phyloP scores from a whole-genome alignment of 2,113 vertebrate genomes.

The Aptenodytes patagonicus region DNA sequence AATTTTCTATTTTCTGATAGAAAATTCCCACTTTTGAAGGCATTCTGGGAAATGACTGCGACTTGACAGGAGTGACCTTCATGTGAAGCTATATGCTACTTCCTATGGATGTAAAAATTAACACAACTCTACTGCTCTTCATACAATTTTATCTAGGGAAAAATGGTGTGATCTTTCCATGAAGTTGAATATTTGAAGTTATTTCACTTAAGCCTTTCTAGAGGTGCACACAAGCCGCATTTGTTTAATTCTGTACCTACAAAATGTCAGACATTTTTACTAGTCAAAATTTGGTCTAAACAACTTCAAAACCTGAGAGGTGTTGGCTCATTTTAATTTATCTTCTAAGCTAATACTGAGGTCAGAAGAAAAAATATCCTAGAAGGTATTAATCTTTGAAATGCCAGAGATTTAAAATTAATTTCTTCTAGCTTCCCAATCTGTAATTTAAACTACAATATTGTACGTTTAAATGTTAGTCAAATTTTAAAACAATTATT shows the following conservation, averaged over 20 bases:
- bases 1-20: not conserved
- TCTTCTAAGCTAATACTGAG: not conserved
- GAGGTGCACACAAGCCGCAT: not conserved
- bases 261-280: not conserved
- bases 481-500: not conserved
- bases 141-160: not conserved
- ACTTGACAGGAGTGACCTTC: not conserved
- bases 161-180: not conserved
- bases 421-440: not conserved
- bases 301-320: not conserved
- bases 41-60: not conserved
- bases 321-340: not conserved
- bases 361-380: not conserved
- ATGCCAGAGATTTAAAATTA: not conserved
- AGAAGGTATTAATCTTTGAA: not conserved
- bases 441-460: not conserved
- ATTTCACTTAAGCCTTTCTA: not conserved
- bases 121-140: not conserved
- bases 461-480: not conserved
- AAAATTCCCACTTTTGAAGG: not conserved
- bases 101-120: not conserved
- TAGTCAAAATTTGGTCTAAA: not conserved
- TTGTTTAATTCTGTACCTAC: not conserved
- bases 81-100: not conserved
- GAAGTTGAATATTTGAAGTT: not conserved